Conservation (phyloP, 2,113 vertebrate species). For the Spea bombifrons region DNA sequence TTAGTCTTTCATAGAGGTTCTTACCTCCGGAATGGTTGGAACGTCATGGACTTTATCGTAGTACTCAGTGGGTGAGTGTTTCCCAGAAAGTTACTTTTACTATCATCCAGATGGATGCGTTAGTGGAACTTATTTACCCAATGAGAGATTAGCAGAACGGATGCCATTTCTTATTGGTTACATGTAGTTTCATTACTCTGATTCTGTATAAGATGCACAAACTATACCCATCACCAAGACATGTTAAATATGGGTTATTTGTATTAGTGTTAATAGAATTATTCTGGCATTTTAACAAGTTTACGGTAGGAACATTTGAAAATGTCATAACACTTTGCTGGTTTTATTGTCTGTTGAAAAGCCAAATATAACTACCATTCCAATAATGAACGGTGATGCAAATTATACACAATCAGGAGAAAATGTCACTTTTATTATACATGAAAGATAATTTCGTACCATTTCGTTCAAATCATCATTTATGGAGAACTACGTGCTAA, state of each 20-base stretch:
- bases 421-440: conserved; percentile 32
- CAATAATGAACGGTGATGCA: neutral
- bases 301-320: neutral
- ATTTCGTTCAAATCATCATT: neutral
- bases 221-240: neutral
- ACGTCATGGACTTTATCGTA: conserved; percentile 98
- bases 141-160: too few relatives aligned
- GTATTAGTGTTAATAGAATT: neutral
- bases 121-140: too few relatives aligned
- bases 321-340: neutral
- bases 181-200: neutral
- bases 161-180: neutral
- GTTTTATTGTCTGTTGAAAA: conserved; percentile 24
- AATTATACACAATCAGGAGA: neutral
- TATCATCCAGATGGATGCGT: neutral
- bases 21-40: conserved; percentile 96
- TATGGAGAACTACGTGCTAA: too few relatives aligned
- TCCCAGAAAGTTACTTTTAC: neutral
- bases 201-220: too few relatives aligned
- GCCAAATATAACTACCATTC: conserved; percentile 3
- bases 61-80: conserved; percentile 93
- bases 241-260: neutral
- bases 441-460: neutral
- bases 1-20: conserved; percentile 98
- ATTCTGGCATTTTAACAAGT: neutral